A percentile compares a stretch with the other conserved stretches of the same genome.
These are phyloP conservation scores for Sebastes kiyomatsui DNA, from an alignment of 2,797 vertebrate species.

Conservation along the genomic window DNA sequence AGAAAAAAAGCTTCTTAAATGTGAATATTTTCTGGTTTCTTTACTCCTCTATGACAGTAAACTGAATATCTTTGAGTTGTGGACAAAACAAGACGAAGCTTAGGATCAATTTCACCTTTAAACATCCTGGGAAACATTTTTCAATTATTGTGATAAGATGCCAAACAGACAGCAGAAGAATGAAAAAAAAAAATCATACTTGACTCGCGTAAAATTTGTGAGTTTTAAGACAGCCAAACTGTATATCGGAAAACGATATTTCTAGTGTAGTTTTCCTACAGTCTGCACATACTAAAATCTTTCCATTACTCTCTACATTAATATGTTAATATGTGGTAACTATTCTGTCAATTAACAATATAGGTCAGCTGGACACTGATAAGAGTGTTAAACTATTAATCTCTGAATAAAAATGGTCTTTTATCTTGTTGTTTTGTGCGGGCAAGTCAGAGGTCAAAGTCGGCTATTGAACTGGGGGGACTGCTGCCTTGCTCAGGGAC, in stretches of 20 bases:
- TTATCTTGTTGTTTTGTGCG: background rate
- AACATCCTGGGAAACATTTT: background rate
- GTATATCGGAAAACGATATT: background rate
- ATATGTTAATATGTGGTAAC: background rate
- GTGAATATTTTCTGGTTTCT: too few species aligned
- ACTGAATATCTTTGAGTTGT: too few species aligned
- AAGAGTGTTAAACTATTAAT: background rate
- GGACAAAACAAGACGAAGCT: too few species aligned
- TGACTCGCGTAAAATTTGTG: background rate
- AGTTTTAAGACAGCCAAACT: too few species aligned
- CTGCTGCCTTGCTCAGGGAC: background rate
- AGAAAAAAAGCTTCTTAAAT: too few species aligned
- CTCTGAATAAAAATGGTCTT: too few species aligned
- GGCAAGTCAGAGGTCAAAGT: background rate
- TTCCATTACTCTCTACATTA: accelerated
- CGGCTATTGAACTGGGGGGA: background rate
- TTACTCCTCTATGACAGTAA: too few species aligned
- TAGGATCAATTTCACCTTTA: background rate
- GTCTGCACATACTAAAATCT: background rate
- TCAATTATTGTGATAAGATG: background rate
- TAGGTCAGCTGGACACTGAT: background rate
- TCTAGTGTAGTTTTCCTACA: background rate
- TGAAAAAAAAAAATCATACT: background rate
- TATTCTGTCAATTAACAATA: background rate
- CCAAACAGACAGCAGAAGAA: background rate